Conservation (phyloP, 2,888 invertebrate genomes). For the Cryptocephalus moraei region DNA sequence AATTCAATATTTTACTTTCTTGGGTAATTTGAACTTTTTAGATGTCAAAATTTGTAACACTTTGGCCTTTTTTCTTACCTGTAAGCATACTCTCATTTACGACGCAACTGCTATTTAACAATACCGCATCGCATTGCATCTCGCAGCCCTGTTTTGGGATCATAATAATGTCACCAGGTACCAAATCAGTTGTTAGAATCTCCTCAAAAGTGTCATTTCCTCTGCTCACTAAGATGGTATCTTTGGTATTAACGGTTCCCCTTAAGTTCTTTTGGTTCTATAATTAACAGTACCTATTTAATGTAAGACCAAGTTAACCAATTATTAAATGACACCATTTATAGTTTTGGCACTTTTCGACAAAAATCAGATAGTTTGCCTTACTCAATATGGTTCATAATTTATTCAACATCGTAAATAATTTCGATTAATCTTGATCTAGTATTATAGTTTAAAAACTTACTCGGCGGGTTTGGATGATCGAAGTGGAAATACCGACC, state of each 20-base stretch:
- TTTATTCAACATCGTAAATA: too few relatives aligned
- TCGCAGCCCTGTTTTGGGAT: slow-evolving; percentile 73
- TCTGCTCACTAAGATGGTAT: slow-evolving; percentile 55
- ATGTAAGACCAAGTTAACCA: not conserved
- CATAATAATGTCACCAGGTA: slow-evolving; percentile 83
- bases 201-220: slow-evolving; percentile 39
- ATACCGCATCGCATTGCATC: slow-evolving; percentile 87
- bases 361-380: not conserved
- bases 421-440: too few relatives aligned
- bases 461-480: slow-evolving; percentile 76
- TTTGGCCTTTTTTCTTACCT: slow-evolving; percentile 40
- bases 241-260: slow-evolving; percentile 69
- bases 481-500: slow-evolving; percentile 71
- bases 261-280: slow-evolving; percentile 84
- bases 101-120: slow-evolving; percentile 77
- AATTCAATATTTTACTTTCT: not conserved
- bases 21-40: too few relatives aligned
- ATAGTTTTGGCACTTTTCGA: too few relatives aligned
- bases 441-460: slow-evolving; percentile 8
- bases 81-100: slow-evolving; percentile 95
- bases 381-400: too few relatives aligned
- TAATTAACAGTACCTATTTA: slow-evolving; percentile 8
- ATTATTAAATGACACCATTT: slow-evolving; percentile 1
- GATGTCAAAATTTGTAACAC: not conserved
- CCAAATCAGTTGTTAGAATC: slow-evolving; percentile 62